Evolutionary conservation across 2,113 vertebrate genomes (phyloP), one percentile per base, ranked within the genome.

Genomic region (Peromyscus leucopus): DNA sequence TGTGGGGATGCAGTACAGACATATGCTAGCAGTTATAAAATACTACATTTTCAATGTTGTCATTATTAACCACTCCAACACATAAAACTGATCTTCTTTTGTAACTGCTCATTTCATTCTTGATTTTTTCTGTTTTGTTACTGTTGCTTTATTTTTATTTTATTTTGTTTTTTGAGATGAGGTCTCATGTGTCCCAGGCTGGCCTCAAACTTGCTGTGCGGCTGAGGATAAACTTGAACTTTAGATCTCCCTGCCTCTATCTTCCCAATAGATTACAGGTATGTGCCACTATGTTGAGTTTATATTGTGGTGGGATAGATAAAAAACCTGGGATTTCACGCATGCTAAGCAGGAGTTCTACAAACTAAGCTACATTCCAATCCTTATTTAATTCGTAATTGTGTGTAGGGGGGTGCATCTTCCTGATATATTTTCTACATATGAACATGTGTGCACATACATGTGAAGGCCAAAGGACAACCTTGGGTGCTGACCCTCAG

Each of bases 51-150:
- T 39, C 61, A 93, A 69, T 94, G 19, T 74, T 87, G 9, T 94
- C 59, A 42, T 59, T 9, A 83, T 75, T 51, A 80, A 28, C 46
- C 74, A 91, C 22, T n/a, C 33, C 55, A 59, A 39, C 19, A 59
- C 36, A 28, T 48, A 91, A 83, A 90, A 71, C 46, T 48, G 39
- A 80, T 5, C 36, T 92, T 90, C 36, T 92, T 90, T 67, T 15
- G 42, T 94, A 85, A 94, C 79, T 83, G 67, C 42, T 67, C 31
- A 89, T 93, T 96, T 92, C 15, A 83, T 39, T 39, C 22, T 61
- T 86, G 59, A 48, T 22, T 85, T 74, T 59, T 92, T 90, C 76
- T 72, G 4, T 82, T 71, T 96, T 89, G 24, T 26, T 78, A 24
- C 28, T 63, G n/a, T 39, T 16, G 55, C 22, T 42, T 28, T 63